Percentiles rank a stretch among this genome's conserved stretches.
Evolutionary conservation across 2,888 invertebrate species (phyloP).

Genomic region (Pammene fasciana): DNA sequence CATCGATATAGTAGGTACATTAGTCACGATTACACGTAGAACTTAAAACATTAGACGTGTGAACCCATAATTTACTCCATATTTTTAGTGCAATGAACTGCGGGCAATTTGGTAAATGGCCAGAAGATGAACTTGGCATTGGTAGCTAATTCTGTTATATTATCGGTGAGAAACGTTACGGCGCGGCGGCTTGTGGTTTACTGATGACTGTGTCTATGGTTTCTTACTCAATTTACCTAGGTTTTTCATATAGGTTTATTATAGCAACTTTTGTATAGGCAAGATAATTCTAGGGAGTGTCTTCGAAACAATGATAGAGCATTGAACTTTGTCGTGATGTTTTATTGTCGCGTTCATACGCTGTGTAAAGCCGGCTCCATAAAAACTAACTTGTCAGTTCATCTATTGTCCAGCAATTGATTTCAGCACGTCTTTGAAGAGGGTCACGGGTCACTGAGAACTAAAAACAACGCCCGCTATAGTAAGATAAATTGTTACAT

Average conservation of each 20-base stretch:
- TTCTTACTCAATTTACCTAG: slow-evolving; percentile 27
- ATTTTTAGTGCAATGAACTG: slow-evolving; percentile 77
- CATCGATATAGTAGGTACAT: slow-evolving; percentile 69
- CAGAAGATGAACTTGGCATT: slow-evolving; percentile 66
- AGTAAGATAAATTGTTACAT: slow-evolving; percentile 43
- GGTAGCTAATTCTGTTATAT: slow-evolving; percentile 66
- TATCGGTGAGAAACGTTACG: slow-evolving; percentile 62
- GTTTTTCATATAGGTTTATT: slow-evolving; percentile 23
- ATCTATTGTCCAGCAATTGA: slow-evolving; percentile 44
- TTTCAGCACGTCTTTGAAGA: slow-evolving; percentile 44
- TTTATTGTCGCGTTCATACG: slow-evolving; percentile 48
- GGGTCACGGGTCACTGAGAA: slow-evolving; percentile 47
- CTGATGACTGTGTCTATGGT: slow-evolving; percentile 55
- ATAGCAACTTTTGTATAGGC: slow-evolving; percentile 10
- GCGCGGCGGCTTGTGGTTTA: slow-evolving; percentile 63
- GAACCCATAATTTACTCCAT: slow-evolving; percentile 79
- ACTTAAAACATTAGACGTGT: slow-evolving; percentile 79
- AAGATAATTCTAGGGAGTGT: slow-evolving; percentile 14
- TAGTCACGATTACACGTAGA: slow-evolving; percentile 73
- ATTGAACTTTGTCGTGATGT: slow-evolving; percentile 49
- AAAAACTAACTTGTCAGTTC: slow-evolving; percentile 44
- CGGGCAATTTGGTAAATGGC: slow-evolving; percentile 71
- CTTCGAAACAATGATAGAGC: slow-evolving; percentile 39
- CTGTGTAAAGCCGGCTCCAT: slow-evolving; percentile 39
- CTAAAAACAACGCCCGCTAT: slow-evolving; percentile 22